Base-by-base conservation (phyloP, 2,113 vertebrate genomes). In the Nyctereutes procyonoides region DNA sequence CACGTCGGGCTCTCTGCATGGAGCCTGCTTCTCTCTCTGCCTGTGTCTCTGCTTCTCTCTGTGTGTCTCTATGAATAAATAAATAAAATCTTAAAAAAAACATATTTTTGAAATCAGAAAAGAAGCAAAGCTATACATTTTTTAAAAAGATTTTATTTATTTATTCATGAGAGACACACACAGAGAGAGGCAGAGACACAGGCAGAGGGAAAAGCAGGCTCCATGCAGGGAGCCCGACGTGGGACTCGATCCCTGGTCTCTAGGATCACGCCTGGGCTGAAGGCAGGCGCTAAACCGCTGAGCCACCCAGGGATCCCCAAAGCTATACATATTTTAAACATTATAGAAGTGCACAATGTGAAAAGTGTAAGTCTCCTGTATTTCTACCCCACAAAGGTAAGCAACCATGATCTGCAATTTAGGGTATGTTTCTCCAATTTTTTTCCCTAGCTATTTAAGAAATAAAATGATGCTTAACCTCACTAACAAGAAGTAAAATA, bases 401-500 rank as follows among this genome's bases (percentile, higher is more conserved):
- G 22, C 51, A 86, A 30, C 12, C 58, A 28, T 63, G 82, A 26
- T 80, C 62, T 51, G 4, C 24, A 89, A 16, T 80, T 74, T 51
- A 76, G 76, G 71, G 65, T 12, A 48, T 55, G 26, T 35, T 53
- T 92, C 69, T 67, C 26, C 10, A 65, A 1, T 8, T 65, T 86
- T 73, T 73, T 53, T 35, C 3, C 35, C 20, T 55, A 51, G 80
- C 19, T 43, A 69, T 82, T 92, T 69, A 20, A 65, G 74, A 89
- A 77, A 56, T 35, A 51, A 11, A 58, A 14, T 69, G 24, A 62
- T 92, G 14, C 4, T 53, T 55, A 73, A 67, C 22, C 7, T 77
- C 60, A 79, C 11, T 53, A 94, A 85, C 14, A 86, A 53, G 30
- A 77, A 90, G 73, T 92, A 48, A 93, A 82, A 92, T 73, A 76